Conservation (phyloP, 2,113 vertebrate genomes). For the Amazona guildingii region DNA sequence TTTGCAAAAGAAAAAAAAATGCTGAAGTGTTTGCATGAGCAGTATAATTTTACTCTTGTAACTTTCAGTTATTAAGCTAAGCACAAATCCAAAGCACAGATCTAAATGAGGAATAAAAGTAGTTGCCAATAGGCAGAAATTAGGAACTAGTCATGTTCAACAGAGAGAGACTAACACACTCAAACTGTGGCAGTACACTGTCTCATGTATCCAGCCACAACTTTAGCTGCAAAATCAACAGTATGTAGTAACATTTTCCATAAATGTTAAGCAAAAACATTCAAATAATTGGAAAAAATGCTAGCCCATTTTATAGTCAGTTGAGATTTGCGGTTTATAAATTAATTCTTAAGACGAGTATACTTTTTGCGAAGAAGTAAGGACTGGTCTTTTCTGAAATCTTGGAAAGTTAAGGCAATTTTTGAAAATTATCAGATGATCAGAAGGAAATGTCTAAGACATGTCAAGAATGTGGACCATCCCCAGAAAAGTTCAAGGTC, state of each 20-base stretch:
- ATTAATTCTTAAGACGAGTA: background rate
- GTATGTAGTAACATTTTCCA: background rate
- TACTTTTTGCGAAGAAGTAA: background rate
- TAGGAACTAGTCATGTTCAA: background rate
- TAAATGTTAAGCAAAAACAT: background rate
- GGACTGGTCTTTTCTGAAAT: background rate
- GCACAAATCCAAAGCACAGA: background rate
- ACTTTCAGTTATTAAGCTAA: background rate
- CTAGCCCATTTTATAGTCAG: background rate
- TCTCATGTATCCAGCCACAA: background rate
- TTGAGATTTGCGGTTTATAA: background rate
- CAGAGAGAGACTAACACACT: background rate
- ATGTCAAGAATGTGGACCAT: background rate
- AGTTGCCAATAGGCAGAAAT: background rate
- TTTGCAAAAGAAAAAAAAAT: background rate
- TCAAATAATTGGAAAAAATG: background rate
- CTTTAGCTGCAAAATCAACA: background rate
- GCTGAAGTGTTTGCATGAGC: background rate
- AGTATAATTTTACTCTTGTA: background rate
- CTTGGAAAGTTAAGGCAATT: background rate
- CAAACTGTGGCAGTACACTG: rapidly evolving
- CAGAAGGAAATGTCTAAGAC: background rate
- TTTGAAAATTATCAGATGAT: background rate
- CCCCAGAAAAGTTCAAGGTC: background rate
- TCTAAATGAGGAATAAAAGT: background rate